Evolutionary conservation across 2,113 vertebrate species (phyloP).

Genomic region (Falco punctatus): DNA sequence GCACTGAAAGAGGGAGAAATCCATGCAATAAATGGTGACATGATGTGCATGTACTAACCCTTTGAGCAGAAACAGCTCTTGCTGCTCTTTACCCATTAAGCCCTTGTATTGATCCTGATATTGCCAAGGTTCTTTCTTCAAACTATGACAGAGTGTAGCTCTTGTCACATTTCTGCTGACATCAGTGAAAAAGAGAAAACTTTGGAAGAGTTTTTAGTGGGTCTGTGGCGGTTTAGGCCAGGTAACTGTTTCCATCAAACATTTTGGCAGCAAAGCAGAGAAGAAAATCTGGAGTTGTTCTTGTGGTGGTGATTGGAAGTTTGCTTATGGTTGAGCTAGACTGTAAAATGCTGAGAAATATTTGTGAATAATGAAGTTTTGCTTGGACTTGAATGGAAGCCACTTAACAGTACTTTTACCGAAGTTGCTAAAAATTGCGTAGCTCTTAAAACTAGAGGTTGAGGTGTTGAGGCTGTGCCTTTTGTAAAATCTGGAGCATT

Average conservation of each 20-base stretch:
- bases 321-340: not conserved
- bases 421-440: not conserved
- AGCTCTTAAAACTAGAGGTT: not conserved
- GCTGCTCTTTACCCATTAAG: not conserved
- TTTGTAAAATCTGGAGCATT: not conserved
- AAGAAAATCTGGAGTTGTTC: not conserved
- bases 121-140: not conserved
- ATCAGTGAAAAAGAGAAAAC: not conserved
- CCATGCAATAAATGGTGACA: not conserved
- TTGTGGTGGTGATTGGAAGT: not conserved
- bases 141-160: not conserved
- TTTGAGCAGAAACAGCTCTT: not conserved
- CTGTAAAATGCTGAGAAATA: not conserved
- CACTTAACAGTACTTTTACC: not conserved
- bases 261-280: not conserved
- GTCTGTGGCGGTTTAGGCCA: not conserved
- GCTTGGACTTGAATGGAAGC: not conserved
- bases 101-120: not conserved
- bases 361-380: not conserved
- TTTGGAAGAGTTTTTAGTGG: not conserved
- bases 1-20: not conserved
- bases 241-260: not conserved
- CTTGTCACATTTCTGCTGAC: not conserved
- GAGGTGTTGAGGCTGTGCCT: not conserved
- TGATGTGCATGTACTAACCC: not conserved